Evolutionary conservation across 92 coral and sea anemone species (phyloP).

Genomic region (Porites evermanni): DNA sequence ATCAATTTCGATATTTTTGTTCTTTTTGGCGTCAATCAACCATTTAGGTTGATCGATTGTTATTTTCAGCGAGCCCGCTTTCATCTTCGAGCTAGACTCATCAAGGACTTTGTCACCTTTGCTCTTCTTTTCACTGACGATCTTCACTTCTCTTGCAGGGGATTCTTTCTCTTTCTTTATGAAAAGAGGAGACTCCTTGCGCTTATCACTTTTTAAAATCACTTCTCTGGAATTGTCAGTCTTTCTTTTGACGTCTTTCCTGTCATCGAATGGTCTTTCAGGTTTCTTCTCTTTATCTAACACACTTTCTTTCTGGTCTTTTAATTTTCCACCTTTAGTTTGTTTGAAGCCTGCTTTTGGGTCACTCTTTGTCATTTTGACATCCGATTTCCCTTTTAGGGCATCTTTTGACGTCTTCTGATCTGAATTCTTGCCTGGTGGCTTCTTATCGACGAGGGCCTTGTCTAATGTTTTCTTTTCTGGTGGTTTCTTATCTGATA

Average conservation of each 20-base stretch:
- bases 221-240: slow-evolving; percentile 35
- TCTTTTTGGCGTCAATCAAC: background rate
- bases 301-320: slow-evolving; percentile 2
- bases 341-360: background rate
- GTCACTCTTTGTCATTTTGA: background rate
- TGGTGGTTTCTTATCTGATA: background rate
- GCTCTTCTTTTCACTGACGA: slow-evolving; percentile 28
- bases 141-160: slow-evolving; percentile 41
- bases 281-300: slow-evolving; percentile 4
- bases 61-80: slow-evolving; percentile 28
- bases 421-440: background rate
- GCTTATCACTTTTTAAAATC: slow-evolving; percentile 33
- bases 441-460: background rate
- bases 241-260: slow-evolving; percentile 16
- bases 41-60: slow-evolving; percentile 29
- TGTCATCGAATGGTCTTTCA: background rate
- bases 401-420: slow-evolving; percentile 1
- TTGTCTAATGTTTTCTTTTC: background rate
- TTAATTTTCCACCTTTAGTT: slow-evolving; percentile 1
- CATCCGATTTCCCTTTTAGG: background rate
- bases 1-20: slow-evolving; percentile 12
- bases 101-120: slow-evolving; percentile 1
- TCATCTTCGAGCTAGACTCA: slow-evolving; percentile 27
- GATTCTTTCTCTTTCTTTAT: slow-evolving; percentile 15
- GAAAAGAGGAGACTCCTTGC: slow-evolving; percentile 13